Evolutionary conservation across 92 coral and sea anemone species (phyloP).

Genomic region (Heteractis magnifica): DNA sequence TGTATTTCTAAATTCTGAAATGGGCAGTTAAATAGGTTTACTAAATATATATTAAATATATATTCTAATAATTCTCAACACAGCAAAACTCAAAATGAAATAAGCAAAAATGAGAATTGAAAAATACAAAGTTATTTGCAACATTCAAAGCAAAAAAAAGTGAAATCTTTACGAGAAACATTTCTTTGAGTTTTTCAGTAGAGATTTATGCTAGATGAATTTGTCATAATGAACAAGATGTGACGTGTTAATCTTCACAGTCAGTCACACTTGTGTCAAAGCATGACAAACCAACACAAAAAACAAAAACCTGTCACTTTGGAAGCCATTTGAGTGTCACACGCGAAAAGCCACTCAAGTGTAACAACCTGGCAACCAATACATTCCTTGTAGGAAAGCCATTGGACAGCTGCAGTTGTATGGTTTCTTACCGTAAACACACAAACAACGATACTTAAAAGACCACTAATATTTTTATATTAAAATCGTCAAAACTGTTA

Average conservation of each 20-base stretch:
- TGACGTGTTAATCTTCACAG: neutral
- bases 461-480: neutral
- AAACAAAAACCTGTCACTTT: slow-evolving; percentile 3
- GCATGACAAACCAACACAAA: neutral
- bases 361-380: slow-evolving; percentile 12
- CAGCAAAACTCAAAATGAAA: no score
- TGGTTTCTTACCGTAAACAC: slow-evolving; percentile 1
- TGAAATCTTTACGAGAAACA: no score
- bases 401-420: slow-evolving; percentile 8
- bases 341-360: neutral
- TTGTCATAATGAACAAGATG: neutral
- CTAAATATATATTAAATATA: no score
- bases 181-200: no score
- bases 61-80: no score
- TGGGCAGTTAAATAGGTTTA: no score
- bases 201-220: neutral
- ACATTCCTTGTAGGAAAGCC: slow-evolving; percentile 13
- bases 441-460: neutral
- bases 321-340: slow-evolving; percentile 6
- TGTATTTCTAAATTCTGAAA: no score
- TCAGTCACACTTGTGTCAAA: neutral
- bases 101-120: no score
- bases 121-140: no score
- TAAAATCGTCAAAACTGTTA: neutral
- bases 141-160: no score